Base-by-base conservation (phyloP, 2,797 vertebrate genomes). In the Falco biarmicus region DNA sequence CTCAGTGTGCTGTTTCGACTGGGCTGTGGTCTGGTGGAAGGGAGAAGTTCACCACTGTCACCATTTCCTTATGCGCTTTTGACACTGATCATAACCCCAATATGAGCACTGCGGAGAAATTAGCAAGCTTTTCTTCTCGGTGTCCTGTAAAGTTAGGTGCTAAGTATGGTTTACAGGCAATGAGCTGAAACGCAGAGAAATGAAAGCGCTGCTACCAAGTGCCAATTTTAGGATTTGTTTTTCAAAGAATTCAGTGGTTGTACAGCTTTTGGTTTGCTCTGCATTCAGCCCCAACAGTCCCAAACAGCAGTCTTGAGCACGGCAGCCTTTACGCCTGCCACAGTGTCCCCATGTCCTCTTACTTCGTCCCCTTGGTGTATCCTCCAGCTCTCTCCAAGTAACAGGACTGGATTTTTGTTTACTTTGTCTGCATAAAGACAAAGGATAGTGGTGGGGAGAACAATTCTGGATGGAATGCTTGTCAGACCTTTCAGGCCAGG, bases 101-200 rank as follows among this genome's bases (percentile, higher is more conserved):
- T 20, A 7, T 0, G 4, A 70, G 28, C 26, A 16, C 68, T 57
- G 71, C 0, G 0, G 47, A 85, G 87, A 65, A 84, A 26, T 31
- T 26, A 43, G n/a, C 26, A 41, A 53, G 10, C 15, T 77, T 41
- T 76, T 71, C 48, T 66, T 53, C 75, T 32, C 24, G 1, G 41
- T 28, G 32, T 32, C 70, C 64, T 14, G 3, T 9, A 9, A 61
- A 50, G 25, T 31, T 21, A 31, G 17, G 18, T 37, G 48, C n/a
- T 54, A n/a, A 32, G 37, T 21, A 11, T 10, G 14, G 22, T 39
- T 95, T 91, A 54, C 76, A 39, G 89, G 77, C 91, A 93, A 6
- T 1, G 50, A 81, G 18, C 47, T 32, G 41, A 45, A 59, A 71
- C 6, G 8, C 13, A 3, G 76, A 77, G 85, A 93, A 91, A 87